phyloP scores from a whole-genome alignment of 2,797 vertebrate species.

The Lemur catta region DNA sequence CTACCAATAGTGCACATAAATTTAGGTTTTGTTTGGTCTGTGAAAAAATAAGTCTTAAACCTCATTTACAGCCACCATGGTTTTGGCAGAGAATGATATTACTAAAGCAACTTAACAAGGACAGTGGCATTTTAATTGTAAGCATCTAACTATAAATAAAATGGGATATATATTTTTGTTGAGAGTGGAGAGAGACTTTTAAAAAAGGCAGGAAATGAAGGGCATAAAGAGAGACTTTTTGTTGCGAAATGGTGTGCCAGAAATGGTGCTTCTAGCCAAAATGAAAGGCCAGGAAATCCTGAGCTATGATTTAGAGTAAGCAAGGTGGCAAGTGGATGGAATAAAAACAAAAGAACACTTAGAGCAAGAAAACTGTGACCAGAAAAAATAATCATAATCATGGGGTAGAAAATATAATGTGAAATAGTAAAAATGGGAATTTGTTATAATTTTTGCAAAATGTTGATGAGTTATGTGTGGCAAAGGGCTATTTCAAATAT shows the following conservation, averaged over 20 bases:
- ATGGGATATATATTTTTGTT: background rate
- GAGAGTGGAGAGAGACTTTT: background rate
- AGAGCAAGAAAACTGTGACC: background rate
- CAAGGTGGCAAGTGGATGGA: background rate
- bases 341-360: background rate
- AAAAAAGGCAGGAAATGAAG: background rate
- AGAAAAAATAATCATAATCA: background rate
- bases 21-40: slow-evolving; percentile 50
- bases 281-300: background rate
- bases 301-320: background rate
- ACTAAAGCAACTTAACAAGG: slow-evolving; percentile 57
- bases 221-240: background rate
- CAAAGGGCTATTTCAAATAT: background rate
- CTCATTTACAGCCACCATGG: slow-evolving; percentile 40
- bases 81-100: slow-evolving; percentile 44
- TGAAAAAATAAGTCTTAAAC: slow-evolving; percentile 47
- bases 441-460: background rate
- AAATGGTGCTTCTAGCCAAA: background rate
- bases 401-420: background rate
- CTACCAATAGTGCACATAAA: slow-evolving; percentile 16
- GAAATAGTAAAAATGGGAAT: background rate
- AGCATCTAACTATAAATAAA: slow-evolving; percentile 43
- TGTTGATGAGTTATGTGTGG: background rate
- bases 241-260: background rate
- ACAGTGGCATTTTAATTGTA: slow-evolving; percentile 63